Evolutionary conservation across 1,140 invertebrate genomes (phyloP), one percentile per base, ranked within the genome.

Genomic region (Oryctes rhinoceros): DNA sequence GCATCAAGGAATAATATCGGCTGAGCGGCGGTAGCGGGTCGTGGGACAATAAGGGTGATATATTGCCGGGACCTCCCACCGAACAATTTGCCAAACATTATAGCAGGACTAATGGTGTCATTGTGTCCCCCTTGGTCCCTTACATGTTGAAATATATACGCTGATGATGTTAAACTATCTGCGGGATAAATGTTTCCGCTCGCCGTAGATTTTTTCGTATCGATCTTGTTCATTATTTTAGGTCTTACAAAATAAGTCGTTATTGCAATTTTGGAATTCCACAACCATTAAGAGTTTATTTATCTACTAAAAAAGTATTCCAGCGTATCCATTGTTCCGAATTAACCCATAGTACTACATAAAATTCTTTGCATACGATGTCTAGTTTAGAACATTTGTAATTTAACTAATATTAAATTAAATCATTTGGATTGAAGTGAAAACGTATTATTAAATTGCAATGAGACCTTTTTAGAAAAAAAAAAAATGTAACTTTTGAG

Each of bases 11-110:
- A 80, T 37, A 80, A 53, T 71, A 71, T 71, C 65, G 65, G 65
- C 15, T 71, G 47, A 85, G 80, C 82, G 84, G 84, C 84, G 82
- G 82, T 76, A 80, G 39, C 75, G 80, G 48, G 24, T 80, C 81
- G 82, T 83, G 84, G 84, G 83, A 84, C 83, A 86, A 81, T 83
- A 85, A 83, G 79, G 80, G 82, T 85, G 85, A 86, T 86, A 82
- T 85, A 86, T 84, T 84, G 81, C 65, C 79, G 24, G 86, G 85
- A 86, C 86, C 86, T 87, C 86, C 86, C 85, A 87, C 85, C 71
- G 85, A 84, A 86, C 86, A 87, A 87, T 87, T 87, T 87, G 86
- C 85, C 85, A 86, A 76, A 86, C 86, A 85, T 86, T 87, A 86
- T 85, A 84, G 86, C 82, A 81, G 83, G 84, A 86, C 86, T 87